phyloP scores from a whole-genome alignment of 1,140 invertebrate genomes.

The Ceratina australensis region DNA sequence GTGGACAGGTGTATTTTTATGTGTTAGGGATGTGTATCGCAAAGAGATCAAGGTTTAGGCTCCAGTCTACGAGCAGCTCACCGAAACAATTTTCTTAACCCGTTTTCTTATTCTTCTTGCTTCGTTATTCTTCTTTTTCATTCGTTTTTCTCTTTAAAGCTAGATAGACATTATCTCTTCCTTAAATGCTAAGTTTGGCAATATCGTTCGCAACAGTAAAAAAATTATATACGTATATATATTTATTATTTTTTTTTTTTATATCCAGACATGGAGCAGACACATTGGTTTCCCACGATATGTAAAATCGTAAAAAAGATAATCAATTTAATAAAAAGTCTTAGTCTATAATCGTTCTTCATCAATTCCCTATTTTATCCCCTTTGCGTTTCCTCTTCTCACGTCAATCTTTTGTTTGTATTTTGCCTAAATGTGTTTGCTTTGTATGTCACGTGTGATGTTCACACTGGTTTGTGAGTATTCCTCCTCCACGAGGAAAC shows the following conservation, averaged over 20 bases:
- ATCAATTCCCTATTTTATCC: slow-evolving; percentile 39
- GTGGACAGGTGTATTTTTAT: neutral
- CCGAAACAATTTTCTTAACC: slow-evolving; percentile 25
- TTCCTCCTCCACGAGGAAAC: neutral
- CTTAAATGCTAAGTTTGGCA: slow-evolving; percentile 53
- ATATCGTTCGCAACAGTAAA: slow-evolving; percentile 48
- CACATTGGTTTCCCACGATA: slow-evolving; percentile 37
- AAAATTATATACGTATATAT: slow-evolving; percentile 52
- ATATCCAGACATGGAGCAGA: slow-evolving; percentile 47
- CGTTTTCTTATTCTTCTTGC: slow-evolving; percentile 1
- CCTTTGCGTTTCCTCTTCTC: slow-evolving; percentile 6
- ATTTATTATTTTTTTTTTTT: slow-evolving; percentile 38
- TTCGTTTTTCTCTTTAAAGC: slow-evolving; percentile 14
- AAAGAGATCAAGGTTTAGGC: slow-evolving; percentile 50
- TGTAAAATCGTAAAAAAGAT: slow-evolving; percentile 52
- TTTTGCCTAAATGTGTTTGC: neutral
- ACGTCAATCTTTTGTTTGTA: slow-evolving; percentile 9
- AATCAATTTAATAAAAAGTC: slow-evolving; percentile 49
- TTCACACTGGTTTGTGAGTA: slow-evolving; percentile 3
- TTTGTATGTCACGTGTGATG: slow-evolving; percentile 3
- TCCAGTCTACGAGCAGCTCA: slow-evolving; percentile 45
- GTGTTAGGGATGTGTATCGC: slow-evolving; percentile 15
- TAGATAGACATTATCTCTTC: slow-evolving; percentile 33
- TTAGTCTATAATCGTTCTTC: slow-evolving; percentile 38
- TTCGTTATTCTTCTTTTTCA: slow-evolving; percentile 1